A percentile compares a stretch with the other conserved stretches of the same genome.
phyloP scores from a whole-genome alignment of 2,888 invertebrate species.

The Eremobia ochroleuca region DNA sequence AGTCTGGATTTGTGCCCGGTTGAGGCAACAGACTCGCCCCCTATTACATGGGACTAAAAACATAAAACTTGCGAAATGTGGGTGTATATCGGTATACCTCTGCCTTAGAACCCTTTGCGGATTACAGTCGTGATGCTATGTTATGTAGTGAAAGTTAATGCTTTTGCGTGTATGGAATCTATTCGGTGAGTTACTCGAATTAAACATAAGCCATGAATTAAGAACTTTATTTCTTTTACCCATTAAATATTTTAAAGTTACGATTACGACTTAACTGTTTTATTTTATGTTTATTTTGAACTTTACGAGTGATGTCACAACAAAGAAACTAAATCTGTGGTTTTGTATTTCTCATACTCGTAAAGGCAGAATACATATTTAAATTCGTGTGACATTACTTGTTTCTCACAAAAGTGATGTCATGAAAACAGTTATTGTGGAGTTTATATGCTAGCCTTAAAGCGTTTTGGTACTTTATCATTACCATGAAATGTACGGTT shows the following conservation, averaged over 20 bases:
- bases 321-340: slow-evolving; percentile 57
- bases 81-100: neutral
- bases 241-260: slow-evolving; percentile 37
- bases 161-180: slow-evolving; percentile 49
- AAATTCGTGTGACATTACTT: slow-evolving; percentile 47
- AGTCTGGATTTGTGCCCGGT: too few species aligned
- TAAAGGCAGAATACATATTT: slow-evolving; percentile 45
- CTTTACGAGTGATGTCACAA: slow-evolving; percentile 43
- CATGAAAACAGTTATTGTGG: slow-evolving; percentile 51
- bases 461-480: slow-evolving; percentile 30
- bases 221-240: slow-evolving; percentile 25
- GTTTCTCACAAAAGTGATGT: slow-evolving; percentile 54
- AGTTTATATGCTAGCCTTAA: slow-evolving; percentile 1
- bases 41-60: neutral
- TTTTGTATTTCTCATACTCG: slow-evolving; percentile 49
- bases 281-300: slow-evolving; percentile 42
- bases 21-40: neutral
- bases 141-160: slow-evolving; percentile 62
- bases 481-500: slow-evolving; percentile 22
- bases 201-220: slow-evolving; percentile 27
- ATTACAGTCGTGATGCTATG: neutral
- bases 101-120: neutral
- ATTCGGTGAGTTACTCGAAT: slow-evolving; percentile 46
- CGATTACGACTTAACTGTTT: slow-evolving; percentile 41
- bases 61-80: neutral